A percentile compares a stretch with the other conserved stretches of the same genome.
phyloP scores from a whole-genome alignment of 53 echinoderm and acorn worm species.

The Holothuria leucospilota region DNA sequence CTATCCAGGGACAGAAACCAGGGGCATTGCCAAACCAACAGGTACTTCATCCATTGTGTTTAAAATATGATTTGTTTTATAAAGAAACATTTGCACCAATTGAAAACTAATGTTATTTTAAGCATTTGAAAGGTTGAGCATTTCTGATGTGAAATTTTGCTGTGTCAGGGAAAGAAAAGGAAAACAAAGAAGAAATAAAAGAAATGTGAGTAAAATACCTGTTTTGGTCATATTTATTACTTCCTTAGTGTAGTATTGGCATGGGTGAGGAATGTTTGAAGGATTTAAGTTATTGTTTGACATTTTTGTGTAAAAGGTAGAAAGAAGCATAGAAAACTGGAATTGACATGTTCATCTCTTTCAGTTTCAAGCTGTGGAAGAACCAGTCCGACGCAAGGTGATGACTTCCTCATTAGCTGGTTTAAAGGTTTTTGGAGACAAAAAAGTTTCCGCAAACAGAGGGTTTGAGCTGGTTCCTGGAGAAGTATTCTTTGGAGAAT shows the following conservation, averaged over 20 bases:
- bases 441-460: slow-evolving; percentile 76
- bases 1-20: slow-evolving; percentile 93
- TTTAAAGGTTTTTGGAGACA: slow-evolving; percentile 61
- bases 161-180: neutral
- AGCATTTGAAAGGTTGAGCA: neutral
- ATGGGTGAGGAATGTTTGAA: too few species aligned
- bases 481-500: slow-evolving; percentile 88
- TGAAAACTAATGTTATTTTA: too few species aligned
- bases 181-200: too few species aligned
- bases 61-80: too few species aligned
- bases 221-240: too few species aligned
- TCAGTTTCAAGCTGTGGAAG: slow-evolving; percentile 86
- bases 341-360: neutral
- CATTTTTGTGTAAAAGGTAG: too few species aligned
- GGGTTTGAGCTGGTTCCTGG: slow-evolving; percentile 96
- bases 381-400: slow-evolving; percentile 90
- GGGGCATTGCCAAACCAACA: slow-evolving; percentile 85
- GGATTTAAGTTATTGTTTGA: too few species aligned
- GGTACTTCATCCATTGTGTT: slow-evolving; percentile 42
- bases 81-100: too few species aligned
- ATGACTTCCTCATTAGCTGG: slow-evolving; percentile 93
- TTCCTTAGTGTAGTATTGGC: too few species aligned
- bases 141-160: neutral
- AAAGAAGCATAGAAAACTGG: too few species aligned
- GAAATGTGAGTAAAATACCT: too few species aligned